Evolutionary conservation across 2,888 invertebrate genomes (phyloP), one percentile per base, ranked within the genome.

Genomic region (Tricholauxania praeusta): DNA sequence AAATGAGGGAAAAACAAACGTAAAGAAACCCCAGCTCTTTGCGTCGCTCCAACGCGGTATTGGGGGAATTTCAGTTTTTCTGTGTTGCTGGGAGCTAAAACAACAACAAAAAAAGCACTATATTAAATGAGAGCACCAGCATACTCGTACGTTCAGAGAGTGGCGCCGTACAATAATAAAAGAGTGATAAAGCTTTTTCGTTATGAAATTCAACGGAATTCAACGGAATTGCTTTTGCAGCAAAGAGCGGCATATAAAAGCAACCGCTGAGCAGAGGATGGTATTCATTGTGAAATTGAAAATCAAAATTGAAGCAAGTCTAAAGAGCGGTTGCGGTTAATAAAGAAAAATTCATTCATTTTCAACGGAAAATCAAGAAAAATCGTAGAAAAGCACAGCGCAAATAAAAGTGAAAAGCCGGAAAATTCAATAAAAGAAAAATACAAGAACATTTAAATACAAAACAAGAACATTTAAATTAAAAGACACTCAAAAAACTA

Each of bases 221-320:
- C 39, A 5, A 39, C 7, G 39, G 10, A 39, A 39, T 39, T 39
- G 39, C 39, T 39, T 7, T 39, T 39, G 39, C 39, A 10, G 39
- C 39, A 39, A 39, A 39, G 85, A 85, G 82, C 59, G 71, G 72
- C 75, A 81, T 86, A 86, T 86, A 86, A 83, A 86, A 83, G 81
- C 82, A 17, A 32, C 28, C 72, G 75, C 78, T 73, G 74, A 76
- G 71, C 66, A 69, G 49, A 51, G 22, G 64, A 28, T 48, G 71
- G 78, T 79, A 86, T 86, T 86, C 86, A 86, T 86, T 86, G 86
- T 86, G 86, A 86, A 86, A 86, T 86, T 80, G 76, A 77, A 79
- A 83, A 80, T 86, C 86, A 86, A 86, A 85, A 86, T 86, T 86
- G 86, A 86, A 86, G 77, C 81, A 84, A 71, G 67, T 66, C 62